These are phyloP conservation scores for Austrofundulus limnaeus DNA, from an alignment of 2,113 vertebrate genomes.

Conservation along the genomic window DNA sequence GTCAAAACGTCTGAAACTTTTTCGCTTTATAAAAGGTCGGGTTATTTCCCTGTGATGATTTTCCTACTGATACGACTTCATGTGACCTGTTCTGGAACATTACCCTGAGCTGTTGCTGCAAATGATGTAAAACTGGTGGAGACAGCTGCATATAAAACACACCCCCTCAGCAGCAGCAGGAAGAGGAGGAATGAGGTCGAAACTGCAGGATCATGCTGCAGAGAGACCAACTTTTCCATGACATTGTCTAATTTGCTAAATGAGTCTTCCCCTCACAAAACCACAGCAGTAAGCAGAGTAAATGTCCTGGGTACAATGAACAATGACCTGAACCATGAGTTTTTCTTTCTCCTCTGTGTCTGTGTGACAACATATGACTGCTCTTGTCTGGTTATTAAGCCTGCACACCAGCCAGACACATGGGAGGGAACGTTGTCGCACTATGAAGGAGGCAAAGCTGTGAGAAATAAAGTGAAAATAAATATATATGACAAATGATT, in stretches of 20 bases:
- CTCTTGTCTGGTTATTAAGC: conserved; percentile 67
- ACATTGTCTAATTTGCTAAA: conserved; percentile 35
- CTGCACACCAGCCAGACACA: conserved; percentile 41
- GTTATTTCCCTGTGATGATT: neutral
- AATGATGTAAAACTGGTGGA: neutral
- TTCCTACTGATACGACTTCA: no score
- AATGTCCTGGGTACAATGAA: conserved; percentile 58
- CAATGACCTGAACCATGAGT: conserved; percentile 60
- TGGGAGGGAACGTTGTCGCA: conserved; percentile 29
- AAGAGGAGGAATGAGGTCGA: neutral
- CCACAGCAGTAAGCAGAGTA: conserved; percentile 60
- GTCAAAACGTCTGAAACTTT: neutral
- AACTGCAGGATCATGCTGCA: conserved; percentile 2
- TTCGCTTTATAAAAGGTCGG: no score
- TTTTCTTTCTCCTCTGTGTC: conserved; percentile 60
- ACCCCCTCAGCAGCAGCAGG: no score
- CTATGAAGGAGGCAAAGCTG: neutral
- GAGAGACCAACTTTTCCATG: conserved; percentile 34
- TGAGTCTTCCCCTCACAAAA: conserved; percentile 36
- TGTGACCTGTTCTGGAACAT: no score
- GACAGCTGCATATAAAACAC: neutral
- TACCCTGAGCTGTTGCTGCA: neutral
- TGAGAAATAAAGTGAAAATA: neutral
- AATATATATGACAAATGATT: neutral
- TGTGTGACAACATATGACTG: conserved; percentile 66